Evolutionary conservation across 2,797 vertebrate genomes (phyloP), one percentile per base, ranked within the genome.

Genomic region (Phalloptychus januarius): DNA sequence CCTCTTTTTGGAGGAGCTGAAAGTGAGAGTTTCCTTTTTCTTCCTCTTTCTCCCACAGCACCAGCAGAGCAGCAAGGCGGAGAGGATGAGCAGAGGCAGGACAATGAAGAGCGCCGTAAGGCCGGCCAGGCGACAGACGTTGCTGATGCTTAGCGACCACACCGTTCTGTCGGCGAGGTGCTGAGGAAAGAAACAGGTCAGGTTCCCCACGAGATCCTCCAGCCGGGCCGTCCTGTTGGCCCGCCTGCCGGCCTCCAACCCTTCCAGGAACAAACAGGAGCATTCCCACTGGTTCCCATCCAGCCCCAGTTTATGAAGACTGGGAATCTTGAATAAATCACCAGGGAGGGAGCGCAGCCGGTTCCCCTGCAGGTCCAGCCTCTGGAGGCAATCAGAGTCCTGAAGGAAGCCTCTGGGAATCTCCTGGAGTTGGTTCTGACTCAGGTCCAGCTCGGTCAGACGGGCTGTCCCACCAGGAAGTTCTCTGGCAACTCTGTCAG

Each of bases 221-320:
- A 92, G 71, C 58, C 33, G 79, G 25, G 80, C 79, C 71, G 89
- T 93, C 79, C 90, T 86, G 52, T 93, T 91, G 1, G 78, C 54
- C 5, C 78, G 74, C 38, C 2, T 25, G 74, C 79, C 86, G 1
- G 78, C 84, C 72, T 93, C 91, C 81, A 97, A 75, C 45, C 23
- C 86, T 65, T 95, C 94, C 52, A 96, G 63, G 3, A 97, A 84
- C 31, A 85, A 33, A 16, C 97, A 98, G 63, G 96, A 95, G 86
- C 97, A 98, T 58, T 95, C 95, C 96, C 96, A 96, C 44, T 83
- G 95, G 86, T 98, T 98, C 56, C 94, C 94, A 42, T 92, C 92
- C 74, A 97, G 92, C 40, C 95, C 92, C 71, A 98, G 93, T 2
- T 46, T 92, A 16, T 84, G 79, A 56, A 97, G 95, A 0, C 87